Percentiles rank a stretch among this genome's conserved stretches.
These are phyloP conservation scores for Hyles lineata DNA, from an alignment of 2,888 invertebrate species.

Conservation along the genomic window DNA sequence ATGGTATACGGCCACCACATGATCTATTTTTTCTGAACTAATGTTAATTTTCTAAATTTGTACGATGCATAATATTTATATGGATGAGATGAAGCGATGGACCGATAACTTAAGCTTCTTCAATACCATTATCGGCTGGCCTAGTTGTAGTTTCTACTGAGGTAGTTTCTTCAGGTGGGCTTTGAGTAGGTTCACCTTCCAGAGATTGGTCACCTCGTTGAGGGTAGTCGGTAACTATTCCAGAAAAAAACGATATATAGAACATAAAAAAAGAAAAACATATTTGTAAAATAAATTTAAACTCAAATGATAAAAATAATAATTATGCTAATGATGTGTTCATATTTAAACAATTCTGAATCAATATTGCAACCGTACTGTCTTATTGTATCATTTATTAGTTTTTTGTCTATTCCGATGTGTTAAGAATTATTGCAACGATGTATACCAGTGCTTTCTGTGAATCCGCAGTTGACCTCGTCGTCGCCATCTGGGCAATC, in stretches of 20 bases:
- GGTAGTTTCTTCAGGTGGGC: not conserved
- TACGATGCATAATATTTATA: no score
- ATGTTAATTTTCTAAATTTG: no score
- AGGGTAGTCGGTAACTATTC: not conserved
- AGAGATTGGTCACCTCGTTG: constrained; percentile 28
- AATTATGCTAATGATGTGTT: no score
- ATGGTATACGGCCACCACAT: no score
- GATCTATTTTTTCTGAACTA: no score
- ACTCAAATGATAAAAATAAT: not conserved
- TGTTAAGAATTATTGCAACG: not conserved
- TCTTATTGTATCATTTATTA: not conserved
- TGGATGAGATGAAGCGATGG: no score
- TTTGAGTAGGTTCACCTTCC: not conserved
- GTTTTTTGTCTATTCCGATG: not conserved
- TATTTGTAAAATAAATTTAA: constrained; percentile 26
- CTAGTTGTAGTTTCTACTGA: not conserved
- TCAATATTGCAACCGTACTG: not conserved
- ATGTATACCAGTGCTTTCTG: not conserved
- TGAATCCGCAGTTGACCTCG: constrained; percentile 40
- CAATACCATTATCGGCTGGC: not conserved
- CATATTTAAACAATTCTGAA: not conserved
- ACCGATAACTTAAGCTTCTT: not conserved
- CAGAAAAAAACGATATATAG: constrained; percentile 33
- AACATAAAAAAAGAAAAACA: constrained; percentile 35
- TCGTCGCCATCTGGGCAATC: constrained; percentile 54